A percentile compares a stretch with the other conserved stretches of the same genome.
phyloP scores from a whole-genome alignment of 2,888 invertebrate species.

The Rhagophthalmus giganteus region DNA sequence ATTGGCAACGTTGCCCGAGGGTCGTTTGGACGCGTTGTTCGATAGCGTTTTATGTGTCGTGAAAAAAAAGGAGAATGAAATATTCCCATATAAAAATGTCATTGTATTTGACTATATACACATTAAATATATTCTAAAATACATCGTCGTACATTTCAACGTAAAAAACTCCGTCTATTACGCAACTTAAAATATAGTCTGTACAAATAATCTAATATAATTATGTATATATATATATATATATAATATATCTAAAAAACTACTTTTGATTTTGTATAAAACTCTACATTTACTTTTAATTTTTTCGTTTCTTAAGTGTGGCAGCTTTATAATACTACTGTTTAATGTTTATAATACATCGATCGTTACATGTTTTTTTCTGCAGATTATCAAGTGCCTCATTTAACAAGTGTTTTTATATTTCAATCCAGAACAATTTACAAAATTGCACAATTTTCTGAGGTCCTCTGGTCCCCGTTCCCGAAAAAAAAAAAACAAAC shows the following conservation, averaged over 20 bases:
- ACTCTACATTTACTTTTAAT: conserved; percentile 48
- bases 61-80: conserved; percentile 12
- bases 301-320: conserved; percentile 27
- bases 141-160: conserved; percentile 52
- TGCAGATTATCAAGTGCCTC: conserved; percentile 37
- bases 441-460: conserved; percentile 40
- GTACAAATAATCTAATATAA: conserved; percentile 50
- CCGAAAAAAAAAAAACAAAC: conserved; percentile 9
- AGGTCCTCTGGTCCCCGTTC: conserved; percentile 38
- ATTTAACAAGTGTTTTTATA: conserved; percentile 41
- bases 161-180: conserved; percentile 48
- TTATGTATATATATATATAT: too few relatives aligned
- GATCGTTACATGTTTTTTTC: conserved; percentile 17
- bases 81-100: conserved; percentile 37
- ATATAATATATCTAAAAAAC: conserved; percentile 57
- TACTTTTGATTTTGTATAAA: conserved; percentile 58
- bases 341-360: conserved; percentile 22
- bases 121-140: conserved; percentile 51
- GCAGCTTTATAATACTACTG: conserved; percentile 25
- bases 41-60: conserved; percentile 16
- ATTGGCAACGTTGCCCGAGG: conserved; percentile 48
- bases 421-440: conserved; percentile 34
- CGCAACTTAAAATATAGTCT: conserved; percentile 45
- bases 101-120: conserved; percentile 53
- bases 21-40: conserved; percentile 16